These are phyloP conservation scores for Lepeophtheirus nordmannii DNA, from an alignment of 2,888 invertebrate species.

Conservation along the genomic window DNA sequence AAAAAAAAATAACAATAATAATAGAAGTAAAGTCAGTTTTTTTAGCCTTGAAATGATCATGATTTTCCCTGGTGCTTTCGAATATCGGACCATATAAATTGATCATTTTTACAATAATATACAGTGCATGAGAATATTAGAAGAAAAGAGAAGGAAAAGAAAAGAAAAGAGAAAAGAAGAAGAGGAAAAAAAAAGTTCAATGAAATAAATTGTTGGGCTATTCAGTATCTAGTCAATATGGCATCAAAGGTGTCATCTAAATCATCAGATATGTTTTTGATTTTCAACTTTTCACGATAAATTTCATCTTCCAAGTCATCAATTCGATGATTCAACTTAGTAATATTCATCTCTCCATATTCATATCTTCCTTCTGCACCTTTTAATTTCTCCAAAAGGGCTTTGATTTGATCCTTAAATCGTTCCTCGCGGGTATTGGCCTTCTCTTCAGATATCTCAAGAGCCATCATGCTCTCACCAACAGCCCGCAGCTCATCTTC, in stretches of 20 bases:
- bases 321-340: slow-evolving; percentile 11
- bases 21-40: no score
- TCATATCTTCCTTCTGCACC: slow-evolving; percentile 2
- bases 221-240: slow-evolving; percentile 11
- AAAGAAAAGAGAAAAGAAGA: no score
- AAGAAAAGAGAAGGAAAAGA: no score
- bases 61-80: no score
- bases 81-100: no score
- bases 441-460: slow-evolving; percentile 10
- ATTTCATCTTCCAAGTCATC: slow-evolving; percentile 15
- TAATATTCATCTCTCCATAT: slow-evolving; percentile 15
- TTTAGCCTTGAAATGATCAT: no score
- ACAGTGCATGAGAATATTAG: no score
- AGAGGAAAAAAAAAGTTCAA: no score
- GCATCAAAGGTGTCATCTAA: slow-evolving; percentile 6
- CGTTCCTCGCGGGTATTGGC: slow-evolving; percentile 1
- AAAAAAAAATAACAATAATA: no score
- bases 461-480: slow-evolving; percentile 18
- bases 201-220: not conserved
- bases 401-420: slow-evolving; percentile 12
- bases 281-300: slow-evolving; percentile 6
- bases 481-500: slow-evolving; percentile 17
- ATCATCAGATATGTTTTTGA: slow-evolving; percentile 6
- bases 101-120: no score
- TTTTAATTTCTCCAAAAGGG: slow-evolving; percentile 1